Evolutionary conservation across 2,888 invertebrate species (phyloP), one percentile per base, ranked within the genome.

Genomic region (Ryuthela nishihirai): DNA sequence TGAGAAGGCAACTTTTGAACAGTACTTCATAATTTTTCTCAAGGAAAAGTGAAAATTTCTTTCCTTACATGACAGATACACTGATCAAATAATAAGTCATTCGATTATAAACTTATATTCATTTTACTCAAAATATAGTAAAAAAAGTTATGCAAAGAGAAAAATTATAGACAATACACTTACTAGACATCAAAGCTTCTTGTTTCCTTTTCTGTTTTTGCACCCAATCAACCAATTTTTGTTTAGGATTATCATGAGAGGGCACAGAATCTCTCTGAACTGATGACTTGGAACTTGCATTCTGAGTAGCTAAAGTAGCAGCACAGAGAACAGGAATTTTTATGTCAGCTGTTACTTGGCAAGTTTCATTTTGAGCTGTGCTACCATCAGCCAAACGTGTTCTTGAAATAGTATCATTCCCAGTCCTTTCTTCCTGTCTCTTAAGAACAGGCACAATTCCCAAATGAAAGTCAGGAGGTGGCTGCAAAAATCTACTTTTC

Each of bases 171-270:
- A n/a, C n/a, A n/a, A n/a, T n/a, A 29, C 29, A 9, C 29, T 9
- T 29, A 29, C 29, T 12, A 29, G 7, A 9, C 12, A 29, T 12
- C 12, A 29, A 7, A 7, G 52, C 58, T 35, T 59, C 58, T n/a
- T 49, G 52, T 40, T 59, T 59, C 34, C 53, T 59, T 47, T 59
- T 59, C 23, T 59, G 58, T 21, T 46, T 52, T 17, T 59, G 49
- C 2, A 59, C 53, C 58, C 58, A 59, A 5, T 59, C 58, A 35
- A 49, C 58, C 21, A 59, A 32, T 35, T 59, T 59, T 18, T 53
- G 52, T 24, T 59, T 59, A 3, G 53, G 53, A 25, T 49, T 53
- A 12, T 59, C 49, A 29, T 49, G 49, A 34, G 53, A 53, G 3
- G 52, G 52, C 4, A 39, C 36, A 17, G 40, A 9, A 29, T 56